These are phyloP conservation scores for Myodes glareolus DNA, from an alignment of 2,113 vertebrate genomes.

Conservation along the genomic window DNA sequence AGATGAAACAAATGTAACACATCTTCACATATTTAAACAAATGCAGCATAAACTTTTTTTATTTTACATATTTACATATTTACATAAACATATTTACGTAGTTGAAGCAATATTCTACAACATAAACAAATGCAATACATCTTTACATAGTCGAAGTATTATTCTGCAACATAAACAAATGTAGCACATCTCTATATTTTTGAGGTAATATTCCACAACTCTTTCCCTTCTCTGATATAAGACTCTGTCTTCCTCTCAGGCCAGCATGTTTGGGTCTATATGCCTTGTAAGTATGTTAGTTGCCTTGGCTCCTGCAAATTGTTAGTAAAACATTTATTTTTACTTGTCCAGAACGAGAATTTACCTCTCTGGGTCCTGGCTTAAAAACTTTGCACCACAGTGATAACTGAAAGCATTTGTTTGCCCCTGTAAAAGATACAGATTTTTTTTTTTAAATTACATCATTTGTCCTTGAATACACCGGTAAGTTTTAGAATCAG, in stretches of 20 bases:
- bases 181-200: background rate
- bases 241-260: background rate
- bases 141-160: background rate
- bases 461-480: background rate
- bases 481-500: background rate
- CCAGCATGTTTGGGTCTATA: background rate
- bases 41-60: too few relatives aligned
- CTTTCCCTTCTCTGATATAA: background rate
- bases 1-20: background rate
- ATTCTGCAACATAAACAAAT: background rate
- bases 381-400: background rate
- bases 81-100: too few relatives aligned
- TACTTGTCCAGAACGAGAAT: background rate
- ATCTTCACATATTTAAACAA: background rate
- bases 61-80: too few relatives aligned
- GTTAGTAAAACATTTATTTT: background rate
- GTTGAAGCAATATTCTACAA: too few relatives aligned
- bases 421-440: background rate
- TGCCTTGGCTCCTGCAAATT: background rate
- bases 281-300: background rate
- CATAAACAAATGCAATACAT: too few relatives aligned
- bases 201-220: background rate
- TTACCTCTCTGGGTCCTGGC: background rate
- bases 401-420: conserved; percentile 2
- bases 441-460: background rate